Evolutionary conservation across 2,113 vertebrate species (phyloP).

Genomic region (Phoenicopterus ruber): DNA sequence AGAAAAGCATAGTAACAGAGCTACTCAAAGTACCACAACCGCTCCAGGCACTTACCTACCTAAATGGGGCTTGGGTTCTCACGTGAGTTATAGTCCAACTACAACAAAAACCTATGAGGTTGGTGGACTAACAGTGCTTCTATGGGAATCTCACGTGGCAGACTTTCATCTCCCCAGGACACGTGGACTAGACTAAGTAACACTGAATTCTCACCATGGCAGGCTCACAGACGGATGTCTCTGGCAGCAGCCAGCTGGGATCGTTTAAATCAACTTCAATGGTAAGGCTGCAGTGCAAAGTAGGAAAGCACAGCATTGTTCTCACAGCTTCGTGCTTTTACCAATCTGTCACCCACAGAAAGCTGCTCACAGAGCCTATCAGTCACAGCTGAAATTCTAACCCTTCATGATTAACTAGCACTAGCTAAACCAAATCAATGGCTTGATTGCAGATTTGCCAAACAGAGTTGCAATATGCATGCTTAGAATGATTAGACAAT

Average conservation of each 20-base stretch:
- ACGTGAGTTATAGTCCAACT: accelerated
- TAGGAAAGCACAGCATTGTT: background rate
- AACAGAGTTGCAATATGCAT: constrained; percentile 4
- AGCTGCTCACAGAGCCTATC: background rate
- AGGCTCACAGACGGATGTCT: background rate
- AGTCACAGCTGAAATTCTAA: background rate
- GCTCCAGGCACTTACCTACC: background rate
- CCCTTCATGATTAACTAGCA: background rate
- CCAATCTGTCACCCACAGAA: background rate
- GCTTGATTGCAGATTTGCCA: constrained; percentile 34
- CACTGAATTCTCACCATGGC: accelerated
- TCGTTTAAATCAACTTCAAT: background rate
- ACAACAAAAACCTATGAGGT: background rate
- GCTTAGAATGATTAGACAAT: constrained; percentile 40
- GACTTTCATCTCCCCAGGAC: background rate
- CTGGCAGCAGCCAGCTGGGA: background rate
- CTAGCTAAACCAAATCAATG: constrained; percentile 20
- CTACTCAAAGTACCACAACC: background rate
- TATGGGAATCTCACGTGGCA: background rate
- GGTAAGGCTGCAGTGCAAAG: background rate
- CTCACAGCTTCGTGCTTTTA: background rate
- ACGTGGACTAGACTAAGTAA: accelerated
- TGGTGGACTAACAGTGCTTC: background rate
- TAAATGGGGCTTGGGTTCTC: background rate
- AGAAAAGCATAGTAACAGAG: background rate